Evolutionary conservation across 1,140 invertebrate genomes (phyloP).

Genomic region (Idris sp.): DNA sequence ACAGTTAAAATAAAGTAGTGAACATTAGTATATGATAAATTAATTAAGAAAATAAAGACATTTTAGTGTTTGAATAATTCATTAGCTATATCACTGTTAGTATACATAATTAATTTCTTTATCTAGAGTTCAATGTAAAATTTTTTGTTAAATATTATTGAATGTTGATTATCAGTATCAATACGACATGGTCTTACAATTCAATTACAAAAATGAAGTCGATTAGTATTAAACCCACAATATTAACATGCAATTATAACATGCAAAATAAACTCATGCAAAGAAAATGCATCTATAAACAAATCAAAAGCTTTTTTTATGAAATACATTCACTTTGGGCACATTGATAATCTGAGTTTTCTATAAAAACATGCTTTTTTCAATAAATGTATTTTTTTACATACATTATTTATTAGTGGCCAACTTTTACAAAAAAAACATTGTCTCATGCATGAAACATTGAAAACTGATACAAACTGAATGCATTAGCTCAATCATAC

Average conservation of each 20-base stretch:
- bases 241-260: not conserved
- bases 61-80: no score
- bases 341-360: not conserved
- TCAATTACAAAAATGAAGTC: not conserved
- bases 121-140: no score
- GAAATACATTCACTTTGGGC: conserved; percentile 39
- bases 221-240: no score
- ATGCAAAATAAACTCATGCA: not conserved
- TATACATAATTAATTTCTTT: no score
- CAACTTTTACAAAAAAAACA: no score
- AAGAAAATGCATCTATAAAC: not conserved
- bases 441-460: conserved; percentile 16
- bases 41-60: no score
- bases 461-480: conserved; percentile 21
- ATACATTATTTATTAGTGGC: no score
- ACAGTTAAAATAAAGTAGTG: no score
- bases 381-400: conserved; percentile 7
- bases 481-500: conserved; percentile 45
- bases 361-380: not conserved
- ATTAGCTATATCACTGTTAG: no score
- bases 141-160: no score
- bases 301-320: conserved; percentile 1
- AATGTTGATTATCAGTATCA: no score
- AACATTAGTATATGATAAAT: no score
- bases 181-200: conserved; percentile 49